Percentiles rank a stretch among this genome's conserved stretches.
phyloP scores from a whole-genome alignment of 1,140 invertebrate genomes.

The Oncopeltus fasciatus region DNA sequence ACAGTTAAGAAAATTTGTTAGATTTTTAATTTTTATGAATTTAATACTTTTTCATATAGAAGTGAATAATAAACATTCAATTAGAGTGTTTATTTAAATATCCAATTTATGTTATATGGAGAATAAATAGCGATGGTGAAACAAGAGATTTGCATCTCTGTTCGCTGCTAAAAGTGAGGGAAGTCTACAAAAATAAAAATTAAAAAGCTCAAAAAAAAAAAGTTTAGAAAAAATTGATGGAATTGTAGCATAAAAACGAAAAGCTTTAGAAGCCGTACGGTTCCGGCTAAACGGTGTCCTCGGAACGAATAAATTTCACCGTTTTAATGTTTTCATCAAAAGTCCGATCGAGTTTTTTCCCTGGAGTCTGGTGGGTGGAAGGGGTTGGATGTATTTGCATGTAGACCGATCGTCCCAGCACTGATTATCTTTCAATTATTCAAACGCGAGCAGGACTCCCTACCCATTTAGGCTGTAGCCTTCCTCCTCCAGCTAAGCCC shows the following conservation, averaged over 20 bases:
- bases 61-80: too few relatives aligned
- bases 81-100: too few relatives aligned
- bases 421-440: slow-evolving; percentile 8
- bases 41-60: too few relatives aligned
- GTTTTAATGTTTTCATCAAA: slow-evolving; percentile 9
- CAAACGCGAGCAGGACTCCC: neutral
- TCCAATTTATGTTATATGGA: too few relatives aligned
- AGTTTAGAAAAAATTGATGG: neutral
- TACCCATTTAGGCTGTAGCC: neutral
- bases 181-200: too few relatives aligned
- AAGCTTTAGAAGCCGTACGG: neutral
- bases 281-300: neutral
- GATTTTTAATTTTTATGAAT: too few relatives aligned
- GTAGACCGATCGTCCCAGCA: neutral
- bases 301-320: neutral
- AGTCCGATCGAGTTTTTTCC: slow-evolving; percentile 5
- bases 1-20: too few relatives aligned
- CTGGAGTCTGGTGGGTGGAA: neutral
- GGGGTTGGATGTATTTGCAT: neutral
- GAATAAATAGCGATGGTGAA: too few relatives aligned
- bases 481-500: neutral
- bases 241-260: neutral
- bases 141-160: too few relatives aligned
- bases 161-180: too few relatives aligned
- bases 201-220: too few relatives aligned